A percentile compares a stretch with the other conserved stretches of the same genome.
phyloP scores from a whole-genome alignment of 2,113 vertebrate genomes.

The Bolborhynchus lineola region DNA sequence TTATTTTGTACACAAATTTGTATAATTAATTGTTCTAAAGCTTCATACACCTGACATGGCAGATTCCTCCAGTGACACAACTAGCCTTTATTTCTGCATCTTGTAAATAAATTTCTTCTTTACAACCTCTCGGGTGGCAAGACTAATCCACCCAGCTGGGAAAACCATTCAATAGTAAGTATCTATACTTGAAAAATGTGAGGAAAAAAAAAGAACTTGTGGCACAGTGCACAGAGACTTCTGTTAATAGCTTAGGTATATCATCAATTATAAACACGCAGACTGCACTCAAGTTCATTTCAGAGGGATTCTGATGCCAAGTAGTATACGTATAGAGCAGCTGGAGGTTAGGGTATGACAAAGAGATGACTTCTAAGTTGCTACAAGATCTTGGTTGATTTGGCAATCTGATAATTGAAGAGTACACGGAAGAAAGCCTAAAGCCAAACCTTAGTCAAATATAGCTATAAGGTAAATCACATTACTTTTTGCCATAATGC shows the following conservation, averaged over 20 bases:
- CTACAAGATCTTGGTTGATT: neutral
- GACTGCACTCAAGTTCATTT: neutral
- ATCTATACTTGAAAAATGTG: neutral
- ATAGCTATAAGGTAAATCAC: neutral
- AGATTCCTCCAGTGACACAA: neutral
- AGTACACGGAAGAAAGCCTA: neutral
- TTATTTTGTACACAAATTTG: neutral
- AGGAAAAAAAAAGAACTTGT: neutral
- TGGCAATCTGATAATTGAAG: neutral
- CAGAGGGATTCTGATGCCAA: neutral
- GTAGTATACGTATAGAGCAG: neutral
- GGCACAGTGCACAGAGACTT: neutral
- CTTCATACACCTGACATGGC: fast-evolving
- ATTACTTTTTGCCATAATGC: neutral
- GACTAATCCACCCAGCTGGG: neutral
- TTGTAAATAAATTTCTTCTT: neutral
- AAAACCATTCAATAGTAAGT: neutral
- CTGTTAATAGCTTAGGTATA: neutral
- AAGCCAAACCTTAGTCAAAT: neutral
- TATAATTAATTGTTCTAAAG: neutral
- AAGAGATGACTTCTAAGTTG: neutral
- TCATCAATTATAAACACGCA: neutral
- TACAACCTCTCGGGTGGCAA: neutral
- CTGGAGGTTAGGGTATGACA: neutral
- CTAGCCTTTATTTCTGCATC: neutral